Evolutionary conservation across 2,797 vertebrate species (phyloP).

Genomic region (Hemitrygon akajei): DNA sequence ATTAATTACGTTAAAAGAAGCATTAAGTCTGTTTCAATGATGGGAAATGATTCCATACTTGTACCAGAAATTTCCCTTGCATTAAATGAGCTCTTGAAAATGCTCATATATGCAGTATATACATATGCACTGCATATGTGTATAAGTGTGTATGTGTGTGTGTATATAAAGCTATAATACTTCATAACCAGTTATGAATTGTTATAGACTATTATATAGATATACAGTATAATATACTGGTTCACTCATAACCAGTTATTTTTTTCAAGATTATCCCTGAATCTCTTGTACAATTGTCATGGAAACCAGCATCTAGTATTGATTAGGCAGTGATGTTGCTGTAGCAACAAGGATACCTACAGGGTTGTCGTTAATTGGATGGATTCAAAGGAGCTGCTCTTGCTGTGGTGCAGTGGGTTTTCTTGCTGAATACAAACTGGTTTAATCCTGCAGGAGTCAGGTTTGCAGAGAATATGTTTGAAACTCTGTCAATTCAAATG

Average conservation of each 20-base stretch:
- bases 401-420: conserved; percentile 39
- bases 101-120: neutral
- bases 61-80: neutral
- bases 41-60: neutral
- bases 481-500: conserved; percentile 10
- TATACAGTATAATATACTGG: too few species aligned
- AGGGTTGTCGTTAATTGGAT: conserved; percentile 52
- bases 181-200: neutral
- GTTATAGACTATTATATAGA: too few species aligned
- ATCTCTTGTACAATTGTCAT: conserved; percentile 51
- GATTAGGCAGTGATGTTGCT: conserved; percentile 65
- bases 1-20: conserved; percentile 15
- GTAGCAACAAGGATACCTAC: conserved; percentile 69
- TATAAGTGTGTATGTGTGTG: neutral
- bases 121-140: too few species aligned
- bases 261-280: conserved; percentile 26
- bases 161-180: neutral
- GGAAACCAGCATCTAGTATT: conserved; percentile 57
- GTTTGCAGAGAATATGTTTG: conserved; percentile 30
- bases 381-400: conserved; percentile 41
- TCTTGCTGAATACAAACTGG: conserved; percentile 40
- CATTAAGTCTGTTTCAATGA: neutral
- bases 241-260: neutral
- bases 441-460: conserved; percentile 43
- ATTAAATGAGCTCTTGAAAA: conserved; percentile 19